Base-by-base conservation (phyloP, 1,140 invertebrate genomes). In the Eumaeus atala region DNA sequence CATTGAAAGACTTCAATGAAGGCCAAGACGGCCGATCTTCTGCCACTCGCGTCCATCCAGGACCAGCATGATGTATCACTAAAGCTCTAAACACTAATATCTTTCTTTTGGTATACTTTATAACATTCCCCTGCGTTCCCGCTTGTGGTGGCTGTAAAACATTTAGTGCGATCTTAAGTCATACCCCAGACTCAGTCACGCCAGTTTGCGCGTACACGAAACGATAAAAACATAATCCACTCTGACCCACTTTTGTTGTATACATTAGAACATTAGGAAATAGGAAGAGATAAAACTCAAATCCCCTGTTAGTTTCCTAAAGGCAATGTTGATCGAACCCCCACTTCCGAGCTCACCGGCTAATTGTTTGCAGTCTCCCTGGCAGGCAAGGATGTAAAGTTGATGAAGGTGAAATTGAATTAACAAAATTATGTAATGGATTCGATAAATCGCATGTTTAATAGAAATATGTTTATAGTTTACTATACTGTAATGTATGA, bases 311-410 rank as follows among this genome's bases (percentile, higher is more conserved):
- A 66, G 58, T 70, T 59, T 61, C 62, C 67, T 55, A 58, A 63
- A 57, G 67, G 65, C 61, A 54, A 67, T 70, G 65, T 72, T 72
- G 70, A 63, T 68, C 62, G 66, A 70, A 65, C 64, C 64, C 56
- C 58, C 58, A 58, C 61, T 67, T 42, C 53, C 56, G 35, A 64
- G 63, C 57, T 48, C 21, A 11, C 42, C 8, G 28, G 62, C 58
- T 70, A 67, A 66, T 72, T 72, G 63, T 68, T 68, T 66, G 54
- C 59, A 17, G 40, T 60, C 64, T 61, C 51, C 51, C 54, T 57
- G 36, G 52, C 51, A 52, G 54, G 52, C 52, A 36, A 35, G 9
- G n/a, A 55, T 33, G 12, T 56, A 52, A 18, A 50, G 1, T 11
- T 47, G 17, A 55, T 62, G 16, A 57, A 65, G 51, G 18, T 28